These are phyloP conservation scores for Triplophysa siluroides DNA, from an alignment of 2,113 vertebrate genomes.

Conservation along the genomic window DNA sequence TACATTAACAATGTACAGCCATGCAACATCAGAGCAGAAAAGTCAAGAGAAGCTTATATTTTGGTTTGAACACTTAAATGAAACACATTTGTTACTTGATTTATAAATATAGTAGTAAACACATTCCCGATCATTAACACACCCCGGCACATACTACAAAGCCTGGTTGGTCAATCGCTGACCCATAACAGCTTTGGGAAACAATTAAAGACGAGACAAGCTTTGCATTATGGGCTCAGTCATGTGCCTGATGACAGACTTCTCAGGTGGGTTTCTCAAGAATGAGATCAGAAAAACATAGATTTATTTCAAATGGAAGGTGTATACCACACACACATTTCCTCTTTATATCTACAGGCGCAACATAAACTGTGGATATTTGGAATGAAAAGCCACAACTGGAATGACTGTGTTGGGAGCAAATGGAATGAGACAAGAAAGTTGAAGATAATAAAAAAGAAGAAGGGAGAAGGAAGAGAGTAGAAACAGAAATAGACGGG, in stretches of 20 bases:
- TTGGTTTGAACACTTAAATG: too few relatives aligned
- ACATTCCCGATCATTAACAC: too few relatives aligned
- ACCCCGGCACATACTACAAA: too few relatives aligned
- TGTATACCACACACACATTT: neutral
- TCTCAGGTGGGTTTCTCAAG: neutral
- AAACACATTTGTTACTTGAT: too few relatives aligned
- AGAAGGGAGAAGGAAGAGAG: neutral
- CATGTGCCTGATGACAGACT: neutral
- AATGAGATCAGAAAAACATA: neutral
- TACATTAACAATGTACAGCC: too few relatives aligned
- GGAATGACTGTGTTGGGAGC: neutral
- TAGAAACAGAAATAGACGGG: constrained; percentile 3
- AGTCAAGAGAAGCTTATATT: neutral
- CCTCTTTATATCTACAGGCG: constrained; percentile 2
- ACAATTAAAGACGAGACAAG: too few relatives aligned
- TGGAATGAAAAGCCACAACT: constrained; percentile 40
- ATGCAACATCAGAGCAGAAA: too few relatives aligned
- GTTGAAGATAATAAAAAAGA: constrained; percentile 1
- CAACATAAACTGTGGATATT: constrained; percentile 4
- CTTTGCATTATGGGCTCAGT: neutral
- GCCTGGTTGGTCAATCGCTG: too few relatives aligned
- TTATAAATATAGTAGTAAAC: too few relatives aligned
- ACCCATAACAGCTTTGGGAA: too few relatives aligned
- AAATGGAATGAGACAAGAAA: neutral
- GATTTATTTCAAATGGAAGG: constrained; percentile 25